These are phyloP conservation scores for Aromia moschata DNA, from an alignment of 2,888 invertebrate genomes.

Conservation along the genomic window DNA sequence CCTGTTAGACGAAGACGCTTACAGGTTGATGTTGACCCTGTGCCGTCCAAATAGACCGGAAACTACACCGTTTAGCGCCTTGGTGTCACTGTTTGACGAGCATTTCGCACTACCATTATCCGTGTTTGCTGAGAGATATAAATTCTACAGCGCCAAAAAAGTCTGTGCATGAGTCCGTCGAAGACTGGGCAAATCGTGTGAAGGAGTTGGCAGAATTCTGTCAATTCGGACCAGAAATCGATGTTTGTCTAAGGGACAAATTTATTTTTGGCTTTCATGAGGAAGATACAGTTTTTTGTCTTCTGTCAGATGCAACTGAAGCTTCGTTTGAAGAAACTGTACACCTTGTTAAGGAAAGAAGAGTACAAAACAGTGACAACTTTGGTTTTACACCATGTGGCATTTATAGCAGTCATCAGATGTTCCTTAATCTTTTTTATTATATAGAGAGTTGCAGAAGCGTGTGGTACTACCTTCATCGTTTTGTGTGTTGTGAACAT, in stretches of 20 bases:
- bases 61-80: constrained; percentile 26
- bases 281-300: constrained; percentile 17
- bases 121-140: constrained; percentile 35
- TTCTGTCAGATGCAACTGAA: constrained; percentile 16
- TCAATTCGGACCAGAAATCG: constrained; percentile 37
- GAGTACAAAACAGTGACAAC: too few relatives aligned
- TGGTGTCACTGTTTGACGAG: constrained; percentile 35
- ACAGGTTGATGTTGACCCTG: constrained; percentile 39
- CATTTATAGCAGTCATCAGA: neutral
- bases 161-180: constrained; percentile 30
- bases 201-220: constrained; percentile 38
- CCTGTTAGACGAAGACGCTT: constrained; percentile 41
- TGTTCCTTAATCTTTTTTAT: neutral
- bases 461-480: too few relatives aligned
- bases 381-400: neutral
- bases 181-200: constrained; percentile 42
- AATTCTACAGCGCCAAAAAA: constrained; percentile 39
- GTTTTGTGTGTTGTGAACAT: too few relatives aligned
- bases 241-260: constrained; percentile 34
- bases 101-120: constrained; percentile 32
- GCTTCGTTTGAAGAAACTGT: constrained; percentile 25
- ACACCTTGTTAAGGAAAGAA: constrained; percentile 15
- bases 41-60: constrained; percentile 36
- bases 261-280: constrained; percentile 41
- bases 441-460: too few relatives aligned